Percentiles rank a stretch among this genome's conserved stretches.
These are phyloP conservation scores for Parasteatoda lunata DNA, from an alignment of 2,888 invertebrate genomes.

Conservation along the genomic window DNA sequence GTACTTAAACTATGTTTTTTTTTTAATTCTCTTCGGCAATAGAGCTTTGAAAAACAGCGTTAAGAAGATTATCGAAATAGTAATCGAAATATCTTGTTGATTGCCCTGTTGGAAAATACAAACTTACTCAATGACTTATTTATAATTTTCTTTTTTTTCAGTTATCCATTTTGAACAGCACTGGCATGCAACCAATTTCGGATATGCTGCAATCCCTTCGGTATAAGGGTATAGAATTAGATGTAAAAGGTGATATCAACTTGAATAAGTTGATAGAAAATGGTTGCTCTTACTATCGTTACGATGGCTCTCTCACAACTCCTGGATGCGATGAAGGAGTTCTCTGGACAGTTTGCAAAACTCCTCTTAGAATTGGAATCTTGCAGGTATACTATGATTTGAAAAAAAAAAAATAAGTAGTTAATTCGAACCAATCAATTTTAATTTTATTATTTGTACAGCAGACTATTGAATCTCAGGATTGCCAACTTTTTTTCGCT, in stretches of 20 bases:
- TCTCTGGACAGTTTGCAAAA: conserved; percentile 11
- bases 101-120: no score
- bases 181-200: background rate
- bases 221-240: background rate
- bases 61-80: background rate
- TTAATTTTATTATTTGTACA: no score
- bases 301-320: conserved; percentile 37
- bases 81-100: background rate
- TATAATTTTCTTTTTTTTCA: background rate
- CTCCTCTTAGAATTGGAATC: background rate
- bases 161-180: background rate
- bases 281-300: conserved; percentile 19
- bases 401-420: no score
- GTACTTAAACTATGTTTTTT: no score
- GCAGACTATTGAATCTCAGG: no score
- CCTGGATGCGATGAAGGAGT: conserved; percentile 34
- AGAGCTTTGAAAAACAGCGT: background rate
- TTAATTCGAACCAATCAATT: no score
- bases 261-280: conserved; percentile 20
- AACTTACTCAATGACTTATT: no score
- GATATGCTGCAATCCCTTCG: background rate
- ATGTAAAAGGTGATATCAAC: background rate
- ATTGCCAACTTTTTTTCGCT: no score
- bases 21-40: background rate
- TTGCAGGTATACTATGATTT: background rate